A percentile compares a stretch with the other conserved stretches of the same genome.
Evolutionary conservation across 2,797 vertebrate genomes (phyloP).

Genomic region (Atherinosoma microstoma): DNA sequence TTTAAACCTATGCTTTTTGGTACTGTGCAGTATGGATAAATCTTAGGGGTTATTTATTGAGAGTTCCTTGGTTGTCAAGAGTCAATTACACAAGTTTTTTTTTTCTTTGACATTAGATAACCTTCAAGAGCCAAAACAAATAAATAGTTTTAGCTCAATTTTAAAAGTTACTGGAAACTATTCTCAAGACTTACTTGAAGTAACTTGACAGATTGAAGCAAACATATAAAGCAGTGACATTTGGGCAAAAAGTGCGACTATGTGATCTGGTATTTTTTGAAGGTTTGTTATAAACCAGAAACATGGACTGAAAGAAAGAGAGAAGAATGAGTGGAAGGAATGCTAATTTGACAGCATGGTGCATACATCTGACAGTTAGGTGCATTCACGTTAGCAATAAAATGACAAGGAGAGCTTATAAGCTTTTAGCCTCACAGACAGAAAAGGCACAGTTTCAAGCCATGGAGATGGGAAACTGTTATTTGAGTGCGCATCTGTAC

Average conservation of each 20-base stretch:
- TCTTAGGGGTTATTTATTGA: neutral
- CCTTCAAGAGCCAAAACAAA: too few species aligned
- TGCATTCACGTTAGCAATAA: constrained; percentile 41
- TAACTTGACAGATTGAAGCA: neutral
- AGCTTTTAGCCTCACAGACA: constrained; percentile 3
- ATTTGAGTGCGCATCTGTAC: constrained; percentile 3
- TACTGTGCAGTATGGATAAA: neutral
- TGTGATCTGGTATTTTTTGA: constrained; percentile 31
- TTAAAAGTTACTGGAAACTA: neutral
- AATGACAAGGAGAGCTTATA: constrained; percentile 27
- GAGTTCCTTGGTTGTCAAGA: neutral
- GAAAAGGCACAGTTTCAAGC: constrained; percentile 12
- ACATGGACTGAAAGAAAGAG: constrained; percentile 27
- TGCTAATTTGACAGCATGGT: constrained; percentile 49
- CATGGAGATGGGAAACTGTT: constrained; percentile 3
- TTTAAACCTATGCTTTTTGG: neutral
- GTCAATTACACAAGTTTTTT: too few species aligned
- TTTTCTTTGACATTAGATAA: neutral
- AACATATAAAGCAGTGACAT: too few species aligned
- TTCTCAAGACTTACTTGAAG: neutral
- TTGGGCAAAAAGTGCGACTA: constrained; percentile 11
- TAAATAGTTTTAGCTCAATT: neutral
- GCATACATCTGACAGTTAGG: constrained; percentile 12
- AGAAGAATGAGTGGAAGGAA: constrained; percentile 43
- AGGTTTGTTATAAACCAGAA: constrained; percentile 34